A percentile compares a stretch with the other conserved stretches of the same genome.
phyloP scores from a whole-genome alignment of 2,888 invertebrate species.

The Morinoia aosen region DNA sequence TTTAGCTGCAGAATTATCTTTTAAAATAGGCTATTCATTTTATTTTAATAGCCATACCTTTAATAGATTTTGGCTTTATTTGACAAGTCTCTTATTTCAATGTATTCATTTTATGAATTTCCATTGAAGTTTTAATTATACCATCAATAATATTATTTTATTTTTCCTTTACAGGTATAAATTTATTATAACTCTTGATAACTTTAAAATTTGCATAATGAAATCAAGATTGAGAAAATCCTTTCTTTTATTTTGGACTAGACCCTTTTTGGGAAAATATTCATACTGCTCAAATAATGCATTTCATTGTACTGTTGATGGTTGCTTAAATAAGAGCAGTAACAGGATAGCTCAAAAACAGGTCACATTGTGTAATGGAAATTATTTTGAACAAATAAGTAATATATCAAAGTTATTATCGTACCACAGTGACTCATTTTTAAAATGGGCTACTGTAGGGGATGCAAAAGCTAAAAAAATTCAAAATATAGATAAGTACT shows the following conservation, averaged over 20 bases:
- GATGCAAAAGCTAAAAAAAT: not conserved
- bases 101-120: not conserved
- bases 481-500: not conserved
- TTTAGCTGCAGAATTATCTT: too few species aligned
- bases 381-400: not conserved
- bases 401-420: not conserved
- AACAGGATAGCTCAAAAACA: not conserved
- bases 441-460: not conserved
- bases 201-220: slow-evolving; percentile 40
- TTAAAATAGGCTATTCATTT: too few species aligned
- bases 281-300: not conserved
- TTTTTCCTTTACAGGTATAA: not conserved
- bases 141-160: not conserved
- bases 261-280: not conserved
- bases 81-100: too few species aligned
- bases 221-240: slow-evolving; percentile 26
- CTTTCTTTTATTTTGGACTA: not conserved
- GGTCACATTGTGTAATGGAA: not conserved
- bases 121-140: not conserved
- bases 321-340: not conserved
- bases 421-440: not conserved
- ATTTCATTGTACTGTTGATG: not conserved
- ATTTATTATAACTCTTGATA: slow-evolving; percentile 46
- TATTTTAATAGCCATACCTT: too few species aligned
- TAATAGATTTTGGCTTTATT: too few species aligned